phyloP scores from a whole-genome alignment of 2,797 vertebrate species.

The Xiphophorus birchmanni region DNA sequence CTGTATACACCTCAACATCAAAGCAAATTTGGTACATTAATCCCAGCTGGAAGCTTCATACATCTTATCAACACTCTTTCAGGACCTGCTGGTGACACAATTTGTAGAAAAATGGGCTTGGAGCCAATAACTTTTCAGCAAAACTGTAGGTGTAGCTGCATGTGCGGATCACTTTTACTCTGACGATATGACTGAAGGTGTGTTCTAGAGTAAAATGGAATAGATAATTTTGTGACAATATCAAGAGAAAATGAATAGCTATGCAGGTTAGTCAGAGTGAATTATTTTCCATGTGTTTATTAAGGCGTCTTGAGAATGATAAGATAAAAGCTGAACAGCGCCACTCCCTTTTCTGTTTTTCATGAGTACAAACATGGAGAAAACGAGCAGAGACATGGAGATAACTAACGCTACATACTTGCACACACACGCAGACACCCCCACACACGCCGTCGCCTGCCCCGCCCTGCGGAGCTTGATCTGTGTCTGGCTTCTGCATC shows the following conservation, averaged over 20 bases:
- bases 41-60: background rate
- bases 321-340: background rate
- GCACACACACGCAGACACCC: conserved; percentile 3
- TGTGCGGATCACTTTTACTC: background rate
- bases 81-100: background rate
- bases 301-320: background rate
- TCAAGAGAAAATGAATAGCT: background rate
- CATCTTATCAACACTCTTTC: background rate
- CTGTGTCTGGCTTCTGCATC: conserved; percentile 60
- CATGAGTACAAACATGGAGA: background rate
- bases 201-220: background rate
- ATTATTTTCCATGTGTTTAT: background rate
- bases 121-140: background rate
- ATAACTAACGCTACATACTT: conserved; percentile 16
- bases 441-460: conserved; percentile 25
- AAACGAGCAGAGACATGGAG: conserved; percentile 7
- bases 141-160: background rate
- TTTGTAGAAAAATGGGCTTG: background rate
- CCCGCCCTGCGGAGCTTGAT: conserved; percentile 45
- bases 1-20: background rate
- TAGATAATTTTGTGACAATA: background rate
- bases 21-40: background rate
- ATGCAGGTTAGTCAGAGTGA: background rate
- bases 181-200: background rate
- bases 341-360: conserved; percentile 4